These are phyloP conservation scores for Germaria angustata DNA, from an alignment of 2,888 invertebrate species.

Conservation along the genomic window DNA sequence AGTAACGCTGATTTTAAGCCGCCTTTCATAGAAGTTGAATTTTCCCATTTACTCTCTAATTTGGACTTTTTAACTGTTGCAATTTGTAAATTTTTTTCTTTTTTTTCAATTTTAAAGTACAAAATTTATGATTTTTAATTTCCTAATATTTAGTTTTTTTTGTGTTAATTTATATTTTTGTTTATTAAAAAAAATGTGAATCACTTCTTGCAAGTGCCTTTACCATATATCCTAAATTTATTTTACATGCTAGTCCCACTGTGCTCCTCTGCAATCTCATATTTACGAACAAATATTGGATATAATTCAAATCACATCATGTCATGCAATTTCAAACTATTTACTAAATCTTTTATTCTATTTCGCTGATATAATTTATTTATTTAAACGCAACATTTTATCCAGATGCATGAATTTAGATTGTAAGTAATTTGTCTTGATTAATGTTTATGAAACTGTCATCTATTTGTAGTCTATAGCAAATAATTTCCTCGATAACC, in stretches of 20 bases:
- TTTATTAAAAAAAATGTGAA: too few relatives aligned
- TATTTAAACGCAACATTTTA: not conserved
- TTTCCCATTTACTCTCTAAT: too few relatives aligned
- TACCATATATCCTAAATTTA: too few relatives aligned
- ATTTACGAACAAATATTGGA: not conserved
- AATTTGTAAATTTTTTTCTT: too few relatives aligned
- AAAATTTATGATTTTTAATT: too few relatives aligned
- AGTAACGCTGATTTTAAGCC: too few relatives aligned
- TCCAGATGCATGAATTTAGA: not conserved
- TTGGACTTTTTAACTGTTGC: too few relatives aligned
- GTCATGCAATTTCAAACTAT: not conserved
- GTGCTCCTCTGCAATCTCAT: not conserved
- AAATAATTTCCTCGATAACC: not conserved
- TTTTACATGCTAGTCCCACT: not conserved
- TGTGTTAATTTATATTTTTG: too few relatives aligned
- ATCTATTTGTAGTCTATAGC: not conserved
- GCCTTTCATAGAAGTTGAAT: too few relatives aligned
- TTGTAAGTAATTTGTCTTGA: slow-evolving; percentile 10
- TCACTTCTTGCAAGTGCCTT: too few relatives aligned
- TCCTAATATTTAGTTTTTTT: too few relatives aligned
- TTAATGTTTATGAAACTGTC: slow-evolving; percentile 3
- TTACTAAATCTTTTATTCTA: not conserved
- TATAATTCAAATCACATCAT: not conserved
- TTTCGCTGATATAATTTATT: not conserved
- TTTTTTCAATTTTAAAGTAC: too few relatives aligned